Base-by-base conservation (phyloP, 1,140 invertebrate species). In the Dinoponera quadriceps region DNA sequence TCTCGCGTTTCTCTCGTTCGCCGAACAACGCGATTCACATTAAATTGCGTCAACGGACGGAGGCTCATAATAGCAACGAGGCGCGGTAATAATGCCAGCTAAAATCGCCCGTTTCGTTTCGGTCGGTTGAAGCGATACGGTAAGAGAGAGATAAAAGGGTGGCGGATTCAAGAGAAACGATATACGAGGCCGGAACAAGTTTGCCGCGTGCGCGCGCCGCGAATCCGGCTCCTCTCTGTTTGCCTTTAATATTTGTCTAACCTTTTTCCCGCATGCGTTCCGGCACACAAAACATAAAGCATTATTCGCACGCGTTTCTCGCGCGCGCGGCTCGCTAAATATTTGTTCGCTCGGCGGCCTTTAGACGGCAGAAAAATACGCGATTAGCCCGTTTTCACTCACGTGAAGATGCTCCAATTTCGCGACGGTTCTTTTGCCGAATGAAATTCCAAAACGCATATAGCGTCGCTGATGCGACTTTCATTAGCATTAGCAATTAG, bases 201-300 rank as follows among this genome's bases (percentile, higher is more conserved):
- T 59, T 18, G 75, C 49, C 22, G n/a, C 57, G 14, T 20, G 51
- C 49, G 18, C 38, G 7, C 25, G 51, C 51, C 59, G 57, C 51
- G n/a, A 80, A 80, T 57, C 33, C 74, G 20, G 74, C 27, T 57
- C 25, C 29, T 69, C 7, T 33, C 51, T 80, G 22, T 80, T 68
- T 78, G 20, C 49, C 29, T 78, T 66, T 54, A 54, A 54, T 66
- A 54, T 66, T 75, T 75, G n/a, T 62, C 4, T 54, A 75, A 75
- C 44, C 27, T 65, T 65, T 77, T 65, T 65, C 16, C 0, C 9
- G 55, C 7, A 14, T 25, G 16, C 20, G 22, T 38, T 1, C 65
- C 22, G 2, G 18, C 22, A 14, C 4, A 57, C 14, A 38, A 48
- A 78, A 78, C 33, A 68, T 29, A 25, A 57, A 69, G 51, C 25